Conservation (phyloP, 2,113 vertebrate genomes). For the Tachysurus fulvidraco region DNA sequence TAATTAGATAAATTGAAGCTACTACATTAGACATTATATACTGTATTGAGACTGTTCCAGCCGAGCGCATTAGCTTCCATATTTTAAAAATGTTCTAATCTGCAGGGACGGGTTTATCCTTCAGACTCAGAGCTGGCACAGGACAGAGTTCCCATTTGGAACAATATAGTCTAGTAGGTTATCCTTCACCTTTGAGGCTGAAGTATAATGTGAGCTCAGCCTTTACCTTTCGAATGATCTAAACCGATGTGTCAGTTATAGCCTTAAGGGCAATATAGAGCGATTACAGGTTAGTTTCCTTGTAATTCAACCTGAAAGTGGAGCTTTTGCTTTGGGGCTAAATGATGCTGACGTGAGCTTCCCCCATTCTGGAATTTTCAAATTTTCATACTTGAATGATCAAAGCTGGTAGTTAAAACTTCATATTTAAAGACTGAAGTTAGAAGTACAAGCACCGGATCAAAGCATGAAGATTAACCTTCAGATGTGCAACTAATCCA, state of each 20-base stretch:
- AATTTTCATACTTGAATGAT: neutral
- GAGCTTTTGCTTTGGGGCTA: neutral
- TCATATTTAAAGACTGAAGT: neutral
- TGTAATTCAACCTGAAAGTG: neutral
- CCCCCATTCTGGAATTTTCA: neutral
- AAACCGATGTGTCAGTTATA: neutral
- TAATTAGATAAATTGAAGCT: neutral
- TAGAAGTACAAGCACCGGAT: neutral
- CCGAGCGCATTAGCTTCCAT: neutral
- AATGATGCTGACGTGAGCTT: neutral
- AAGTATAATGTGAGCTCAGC: neutral
- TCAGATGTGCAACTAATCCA: neutral
- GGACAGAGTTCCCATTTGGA: neutral
- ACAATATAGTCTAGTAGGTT: neutral
- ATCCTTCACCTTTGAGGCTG: neutral
- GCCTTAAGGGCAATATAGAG: neutral
- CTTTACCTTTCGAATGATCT: neutral
- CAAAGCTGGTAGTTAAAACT: neutral
- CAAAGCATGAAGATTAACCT: neutral
- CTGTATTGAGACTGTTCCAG: neutral
- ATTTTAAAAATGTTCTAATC: neutral
- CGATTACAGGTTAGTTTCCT: neutral
- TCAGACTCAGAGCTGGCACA: neutral
- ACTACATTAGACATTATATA: neutral
- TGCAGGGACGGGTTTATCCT: neutral